A percentile compares a stretch with the other conserved stretches of the same genome.
Conservation (phyloP, 2,888 invertebrate genomes). For the Chrysolina haemoptera region DNA sequence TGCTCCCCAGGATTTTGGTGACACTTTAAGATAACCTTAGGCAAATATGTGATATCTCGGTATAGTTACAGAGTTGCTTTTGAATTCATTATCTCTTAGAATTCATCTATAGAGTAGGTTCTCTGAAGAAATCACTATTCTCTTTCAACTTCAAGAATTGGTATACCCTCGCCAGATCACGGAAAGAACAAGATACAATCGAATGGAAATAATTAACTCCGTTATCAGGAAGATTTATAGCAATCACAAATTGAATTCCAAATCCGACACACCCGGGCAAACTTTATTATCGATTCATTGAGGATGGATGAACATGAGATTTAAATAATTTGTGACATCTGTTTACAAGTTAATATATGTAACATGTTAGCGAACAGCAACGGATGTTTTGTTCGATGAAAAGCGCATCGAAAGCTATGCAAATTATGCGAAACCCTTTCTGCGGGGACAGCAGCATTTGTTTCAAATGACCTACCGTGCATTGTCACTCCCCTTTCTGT, state of each 20-base stretch:
- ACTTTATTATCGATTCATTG: conserved; percentile 48
- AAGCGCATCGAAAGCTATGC: conserved; percentile 62
- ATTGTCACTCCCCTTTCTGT: conserved; percentile 42
- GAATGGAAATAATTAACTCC: background rate
- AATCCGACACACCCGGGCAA: conserved; percentile 28
- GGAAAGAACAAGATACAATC: background rate
- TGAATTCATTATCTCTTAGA: no score
- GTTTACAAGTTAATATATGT: conserved; percentile 65
- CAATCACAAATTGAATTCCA: conserved; percentile 31
- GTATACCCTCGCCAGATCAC: no score
- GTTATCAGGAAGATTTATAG: conserved; percentile 5
- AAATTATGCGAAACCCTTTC: conserved; percentile 56
- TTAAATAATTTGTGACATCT: conserved; percentile 63
- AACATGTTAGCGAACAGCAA: conserved; percentile 47
- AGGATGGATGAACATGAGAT: conserved; percentile 49
- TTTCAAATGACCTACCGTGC: conserved; percentile 56
- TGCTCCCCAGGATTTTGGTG: no score
- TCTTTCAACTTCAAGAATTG: background rate
- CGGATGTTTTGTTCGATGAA: conserved; percentile 52
- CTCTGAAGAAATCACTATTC: background rate
- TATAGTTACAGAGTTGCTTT: no score
- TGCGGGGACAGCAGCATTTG: conserved; percentile 56
- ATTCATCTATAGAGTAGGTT: no score
- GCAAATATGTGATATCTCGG: no score
- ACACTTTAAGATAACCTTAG: no score